Percentiles rank a stretch among this genome's conserved stretches.
Conservation (phyloP, 2,113 vertebrate genomes). For the Aegithalos caudatus region DNA sequence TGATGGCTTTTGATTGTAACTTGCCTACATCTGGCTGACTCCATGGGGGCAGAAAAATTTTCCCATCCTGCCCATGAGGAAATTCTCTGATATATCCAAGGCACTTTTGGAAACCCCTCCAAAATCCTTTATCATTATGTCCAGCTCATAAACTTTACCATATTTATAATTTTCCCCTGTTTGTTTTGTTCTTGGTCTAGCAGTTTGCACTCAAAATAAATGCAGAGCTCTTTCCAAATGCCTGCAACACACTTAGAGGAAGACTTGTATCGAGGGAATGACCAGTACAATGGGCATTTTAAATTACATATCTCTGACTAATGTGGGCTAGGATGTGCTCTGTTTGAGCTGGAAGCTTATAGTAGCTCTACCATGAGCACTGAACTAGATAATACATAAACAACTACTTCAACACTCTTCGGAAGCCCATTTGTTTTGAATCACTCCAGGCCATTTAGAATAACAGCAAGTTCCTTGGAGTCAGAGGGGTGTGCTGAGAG, state of each 20-base stretch:
- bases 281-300: not conserved
- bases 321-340: not conserved
- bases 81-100: not conserved
- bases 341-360: not conserved
- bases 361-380: not conserved
- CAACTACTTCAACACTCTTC: not conserved
- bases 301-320: not conserved
- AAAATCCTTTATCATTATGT: not conserved
- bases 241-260: not conserved
- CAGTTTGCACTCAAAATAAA: not conserved
- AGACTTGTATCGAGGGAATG: not conserved
- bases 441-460: not conserved
- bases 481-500: not conserved
- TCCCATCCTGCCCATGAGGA: not conserved
- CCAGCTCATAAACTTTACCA: not conserved
- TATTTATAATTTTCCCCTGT: rapidly evolving
- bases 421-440: not conserved
- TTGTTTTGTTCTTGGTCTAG: not conserved
- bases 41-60: not conserved
- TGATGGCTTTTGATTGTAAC: not conserved
- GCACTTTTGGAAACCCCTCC: rapidly evolving
- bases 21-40: not conserved
- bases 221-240: not conserved
- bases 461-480: not conserved
- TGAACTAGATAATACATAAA: not conserved